Evolutionary conservation across 2,113 vertebrate species (phyloP), one percentile per base, ranked within the genome.

Genomic region (Mesocricetus auratus): DNA sequence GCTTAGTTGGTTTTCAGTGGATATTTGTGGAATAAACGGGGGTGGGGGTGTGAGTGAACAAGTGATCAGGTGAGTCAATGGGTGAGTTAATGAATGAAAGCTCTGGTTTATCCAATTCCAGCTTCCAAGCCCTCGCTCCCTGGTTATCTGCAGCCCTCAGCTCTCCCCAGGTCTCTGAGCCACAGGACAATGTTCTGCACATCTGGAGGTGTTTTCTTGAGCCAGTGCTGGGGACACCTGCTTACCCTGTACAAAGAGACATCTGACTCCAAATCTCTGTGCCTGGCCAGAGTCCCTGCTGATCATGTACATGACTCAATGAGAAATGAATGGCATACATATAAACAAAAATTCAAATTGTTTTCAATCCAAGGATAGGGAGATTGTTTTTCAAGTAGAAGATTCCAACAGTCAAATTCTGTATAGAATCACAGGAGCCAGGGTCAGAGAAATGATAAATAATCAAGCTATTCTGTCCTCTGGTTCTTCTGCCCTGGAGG

Each of bases 291-390:
- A 31, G 10, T 22, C 19, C 78, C 24, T 9, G 3, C 0, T 8
- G 39, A 19, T 17, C 1, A 3, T 13, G 31, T 7, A 0, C 5
- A 4, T 1, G 53, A 8, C 15, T 60, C 12, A 4, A 21, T 2
- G 26, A 24, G 0, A 53, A 26, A 89, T 0, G 36, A 73, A 29
- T 53, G 7, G 31, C 36, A 68, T 8, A 21, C 50, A 31, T 0
- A 13, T 12, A 58, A 69, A 45, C 5, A 1, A 17, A n/a, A 60
- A 77, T 73, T 85, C 45, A 13, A 53, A 24, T 66, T 42, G 29
- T 29, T 74, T 42, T 60, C 56, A 66, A 73, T n/a, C n/a, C 85
- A 85, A 66, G 42, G 68, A 56, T 0, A 15, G n/a, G 53, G 26
- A 58, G 5, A 50, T 4, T 4, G 26, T 64, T 74, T 56, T 50